These are phyloP conservation scores for Pandion haliaetus DNA, from an alignment of 2,113 vertebrate genomes.

Conservation along the genomic window DNA sequence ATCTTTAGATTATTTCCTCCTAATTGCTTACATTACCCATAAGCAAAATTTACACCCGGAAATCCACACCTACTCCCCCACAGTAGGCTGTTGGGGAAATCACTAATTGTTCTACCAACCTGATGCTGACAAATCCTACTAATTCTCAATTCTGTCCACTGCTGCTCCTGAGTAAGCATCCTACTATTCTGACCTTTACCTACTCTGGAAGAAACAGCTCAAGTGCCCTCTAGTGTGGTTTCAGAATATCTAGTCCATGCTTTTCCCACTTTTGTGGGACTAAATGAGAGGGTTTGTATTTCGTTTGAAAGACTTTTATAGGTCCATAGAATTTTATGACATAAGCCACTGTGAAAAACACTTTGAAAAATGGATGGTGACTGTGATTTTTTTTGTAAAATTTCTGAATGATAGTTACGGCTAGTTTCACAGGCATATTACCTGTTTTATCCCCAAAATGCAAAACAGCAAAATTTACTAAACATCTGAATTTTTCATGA, in stretches of 20 bases:
- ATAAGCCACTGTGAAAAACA: neutral
- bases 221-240: conserved; percentile 67
- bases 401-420: neutral
- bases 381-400: neutral
- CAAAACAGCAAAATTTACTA: neutral
- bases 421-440: neutral
- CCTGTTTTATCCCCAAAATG: neutral
- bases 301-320: neutral
- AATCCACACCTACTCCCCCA: neutral
- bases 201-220: neutral
- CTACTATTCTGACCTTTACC: neutral
- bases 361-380: neutral
- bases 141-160: neutral
- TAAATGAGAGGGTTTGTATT: neutral
- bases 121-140: neutral
- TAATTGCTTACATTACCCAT: neutral
- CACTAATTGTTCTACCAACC: neutral
- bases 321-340: neutral
- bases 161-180: neutral
- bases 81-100: neutral
- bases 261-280: neutral
- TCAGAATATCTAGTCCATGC: neutral
- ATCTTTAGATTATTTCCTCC: neutral
- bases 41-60: neutral
- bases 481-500: neutral